Evolutionary conservation across 1,140 invertebrate genomes (phyloP).

Genomic region (Atopsyche davidsoni): DNA sequence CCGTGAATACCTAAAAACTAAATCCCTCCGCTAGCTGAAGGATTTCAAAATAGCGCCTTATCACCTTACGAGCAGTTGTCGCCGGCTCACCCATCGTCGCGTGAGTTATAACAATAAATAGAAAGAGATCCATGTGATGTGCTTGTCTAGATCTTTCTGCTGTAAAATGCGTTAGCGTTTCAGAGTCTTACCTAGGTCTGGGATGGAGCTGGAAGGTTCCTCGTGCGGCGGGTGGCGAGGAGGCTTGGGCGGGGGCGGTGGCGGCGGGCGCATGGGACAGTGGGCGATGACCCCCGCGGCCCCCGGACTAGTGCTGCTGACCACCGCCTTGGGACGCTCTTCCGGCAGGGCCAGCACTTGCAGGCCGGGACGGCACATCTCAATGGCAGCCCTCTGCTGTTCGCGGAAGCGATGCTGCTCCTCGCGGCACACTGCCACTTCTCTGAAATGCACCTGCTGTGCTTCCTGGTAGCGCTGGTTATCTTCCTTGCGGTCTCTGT

Average conservation of each 20-base stretch:
- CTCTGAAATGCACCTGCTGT: conserved; percentile 21
- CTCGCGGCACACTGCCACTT: conserved; percentile 20
- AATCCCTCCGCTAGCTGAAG: too few relatives aligned
- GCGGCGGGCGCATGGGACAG: conserved; percentile 51
- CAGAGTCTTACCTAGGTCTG: conserved; percentile 77
- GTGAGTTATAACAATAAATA: too few relatives aligned
- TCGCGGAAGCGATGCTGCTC: conserved; percentile 25
- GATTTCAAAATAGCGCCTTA: too few relatives aligned
- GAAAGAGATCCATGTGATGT: too few relatives aligned
- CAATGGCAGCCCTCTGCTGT: conserved; percentile 31
- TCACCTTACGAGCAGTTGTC: too few relatives aligned
- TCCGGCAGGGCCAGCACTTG: conserved; percentile 45
- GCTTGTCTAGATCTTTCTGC: too few relatives aligned
- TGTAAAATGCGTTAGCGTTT: too few relatives aligned
- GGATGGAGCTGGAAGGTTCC: conserved; percentile 76
- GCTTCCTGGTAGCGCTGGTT: conserved; percentile 1
- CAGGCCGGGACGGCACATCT: conserved; percentile 37
- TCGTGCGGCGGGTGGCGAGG: conserved; percentile 50
- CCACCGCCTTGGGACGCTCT: conserved; percentile 41
- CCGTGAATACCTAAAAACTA: too few relatives aligned
- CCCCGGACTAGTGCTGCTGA: conserved; percentile 32
- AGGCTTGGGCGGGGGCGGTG: conserved; percentile 50
- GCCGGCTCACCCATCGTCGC: too few relatives aligned
- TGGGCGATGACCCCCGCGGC: conserved; percentile 38
- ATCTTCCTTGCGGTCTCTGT: conserved; percentile 8